These are phyloP conservation scores for Leptocoma aspasia DNA, from an alignment of 2,113 vertebrate species.

Conservation along the genomic window DNA sequence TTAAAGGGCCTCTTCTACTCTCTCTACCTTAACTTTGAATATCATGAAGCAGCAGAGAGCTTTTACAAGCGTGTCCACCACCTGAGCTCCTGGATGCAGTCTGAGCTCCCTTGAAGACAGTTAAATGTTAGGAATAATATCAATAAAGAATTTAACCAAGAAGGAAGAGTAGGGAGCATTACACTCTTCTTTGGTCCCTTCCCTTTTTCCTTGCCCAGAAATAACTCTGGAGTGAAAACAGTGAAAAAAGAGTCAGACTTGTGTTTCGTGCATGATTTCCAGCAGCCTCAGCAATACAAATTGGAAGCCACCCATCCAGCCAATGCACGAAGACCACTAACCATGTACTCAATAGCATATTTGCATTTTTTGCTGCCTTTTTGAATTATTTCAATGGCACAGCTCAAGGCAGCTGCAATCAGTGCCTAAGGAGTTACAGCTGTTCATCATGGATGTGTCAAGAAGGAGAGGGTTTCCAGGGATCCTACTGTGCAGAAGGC, in stretches of 20 bases:
- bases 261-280: not conserved
- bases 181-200: not conserved
- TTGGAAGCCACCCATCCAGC: conserved; percentile 43
- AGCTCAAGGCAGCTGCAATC: conserved; percentile 60
- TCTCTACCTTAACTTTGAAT: not conserved
- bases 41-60: not conserved
- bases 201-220: not conserved
- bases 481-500: conserved; percentile 69
- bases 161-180: not conserved
- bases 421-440: conserved; percentile 70
- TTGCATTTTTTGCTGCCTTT: conserved; percentile 48
- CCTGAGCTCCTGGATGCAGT: not conserved
- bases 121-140: not conserved
- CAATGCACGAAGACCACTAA: conserved; percentile 44
- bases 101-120: not conserved
- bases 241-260: not conserved
- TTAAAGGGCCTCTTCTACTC: not conserved
- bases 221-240: not conserved
- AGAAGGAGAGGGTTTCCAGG: conserved; percentile 62
- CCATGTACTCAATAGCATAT: conserved; percentile 5
- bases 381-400: conserved; percentile 48
- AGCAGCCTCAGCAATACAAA: conserved; percentile 1
- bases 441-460: conserved; percentile 64
- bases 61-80: not conserved
- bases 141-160: not conserved